Evolutionary conservation across 2,888 invertebrate species (phyloP).

Genomic region (Aporophyla lueneburgensis): DNA sequence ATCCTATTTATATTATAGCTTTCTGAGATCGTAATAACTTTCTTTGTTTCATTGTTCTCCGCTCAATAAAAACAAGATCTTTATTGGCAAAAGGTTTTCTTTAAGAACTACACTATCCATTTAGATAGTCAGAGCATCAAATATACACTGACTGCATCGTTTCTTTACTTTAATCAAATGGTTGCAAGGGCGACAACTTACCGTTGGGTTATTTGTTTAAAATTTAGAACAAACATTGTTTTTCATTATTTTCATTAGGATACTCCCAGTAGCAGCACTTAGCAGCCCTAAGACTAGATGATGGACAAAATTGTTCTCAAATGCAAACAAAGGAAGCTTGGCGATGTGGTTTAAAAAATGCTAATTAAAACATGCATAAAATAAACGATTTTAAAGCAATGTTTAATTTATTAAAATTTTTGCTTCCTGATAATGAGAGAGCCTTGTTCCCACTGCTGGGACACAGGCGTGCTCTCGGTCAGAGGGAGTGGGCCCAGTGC

Average conservation of each 20-base stretch:
- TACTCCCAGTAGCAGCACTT: not conserved
- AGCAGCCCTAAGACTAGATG: not conserved
- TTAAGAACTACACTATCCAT: not conserved
- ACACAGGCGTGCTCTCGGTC: no score
- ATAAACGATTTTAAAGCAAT: not conserved
- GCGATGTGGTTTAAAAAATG: not conserved
- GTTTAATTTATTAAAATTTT: not conserved
- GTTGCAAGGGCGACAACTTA: not conserved
- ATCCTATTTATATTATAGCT: constrained; percentile 15
- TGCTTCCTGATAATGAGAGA: no score
- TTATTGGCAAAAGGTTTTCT: not conserved
- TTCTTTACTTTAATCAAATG: not conserved
- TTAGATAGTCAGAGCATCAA: not conserved
- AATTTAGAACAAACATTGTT: not conserved
- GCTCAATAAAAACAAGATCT: constrained; percentile 3
- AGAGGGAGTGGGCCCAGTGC: no score
- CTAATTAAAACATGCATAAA: constrained; percentile 2
- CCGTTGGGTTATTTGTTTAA: not conserved
- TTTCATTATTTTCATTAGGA: not conserved
- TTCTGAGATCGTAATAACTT: constrained; percentile 5
- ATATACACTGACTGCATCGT: not conserved
- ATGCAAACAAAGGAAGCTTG: not conserved
- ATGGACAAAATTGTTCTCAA: not conserved
- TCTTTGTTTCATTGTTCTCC: constrained; percentile 2
- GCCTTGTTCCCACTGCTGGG: no score